Percentiles rank a stretch among this genome's conserved stretches.
Evolutionary conservation across 2,113 vertebrate genomes (phyloP).

Genomic region (Bolborhynchus lineola): DNA sequence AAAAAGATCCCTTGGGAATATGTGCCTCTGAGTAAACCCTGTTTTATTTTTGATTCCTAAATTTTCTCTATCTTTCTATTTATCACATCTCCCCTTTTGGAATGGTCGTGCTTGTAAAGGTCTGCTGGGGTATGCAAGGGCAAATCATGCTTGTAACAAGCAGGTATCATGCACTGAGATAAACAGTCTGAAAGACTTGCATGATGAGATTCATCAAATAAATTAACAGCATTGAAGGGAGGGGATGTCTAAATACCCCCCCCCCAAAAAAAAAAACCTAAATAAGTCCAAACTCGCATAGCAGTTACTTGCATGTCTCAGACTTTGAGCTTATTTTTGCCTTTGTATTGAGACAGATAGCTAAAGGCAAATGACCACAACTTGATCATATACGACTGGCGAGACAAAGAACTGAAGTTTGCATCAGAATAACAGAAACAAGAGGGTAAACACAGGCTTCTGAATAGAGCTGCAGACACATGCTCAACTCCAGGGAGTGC

Average conservation of each 20-base stretch:
- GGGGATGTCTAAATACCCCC: background rate
- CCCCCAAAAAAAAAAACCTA: too few species aligned
- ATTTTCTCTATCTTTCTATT: background rate
- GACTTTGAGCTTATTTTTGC: background rate
- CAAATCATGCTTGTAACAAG: background rate
- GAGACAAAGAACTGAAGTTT: background rate
- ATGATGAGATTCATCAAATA: background rate
- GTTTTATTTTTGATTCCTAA: background rate
- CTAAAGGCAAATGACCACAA: background rate
- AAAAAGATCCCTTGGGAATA: background rate
- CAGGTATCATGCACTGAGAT: background rate
- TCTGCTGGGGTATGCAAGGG: background rate
- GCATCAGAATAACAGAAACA: background rate
- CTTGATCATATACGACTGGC: background rate
- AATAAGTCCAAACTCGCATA: background rate
- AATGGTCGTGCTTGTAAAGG: background rate
- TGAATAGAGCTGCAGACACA: background rate
- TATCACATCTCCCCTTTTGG: background rate
- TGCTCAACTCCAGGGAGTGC: background rate
- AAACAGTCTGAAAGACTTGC: background rate
- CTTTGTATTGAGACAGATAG: background rate
- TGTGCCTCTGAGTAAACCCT: background rate
- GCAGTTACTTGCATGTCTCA: background rate
- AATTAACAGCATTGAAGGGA: background rate
- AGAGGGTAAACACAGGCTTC: background rate